These are phyloP conservation scores for Paguma larvata DNA, from an alignment of 2,797 vertebrate genomes.

Conservation along the genomic window DNA sequence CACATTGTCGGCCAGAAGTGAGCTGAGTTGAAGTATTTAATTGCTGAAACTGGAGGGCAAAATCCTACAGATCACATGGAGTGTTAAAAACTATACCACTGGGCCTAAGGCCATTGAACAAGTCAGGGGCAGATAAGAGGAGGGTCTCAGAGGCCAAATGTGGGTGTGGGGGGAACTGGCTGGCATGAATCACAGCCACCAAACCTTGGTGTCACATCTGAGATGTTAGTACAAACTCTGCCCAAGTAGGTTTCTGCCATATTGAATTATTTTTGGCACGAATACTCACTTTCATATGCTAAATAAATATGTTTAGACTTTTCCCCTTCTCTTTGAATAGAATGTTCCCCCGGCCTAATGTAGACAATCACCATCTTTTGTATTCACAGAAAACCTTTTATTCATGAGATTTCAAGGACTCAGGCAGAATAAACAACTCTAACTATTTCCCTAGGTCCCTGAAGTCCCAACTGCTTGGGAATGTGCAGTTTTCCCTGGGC, in stretches of 20 bases:
- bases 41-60: background rate
- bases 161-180: fast-evolving
- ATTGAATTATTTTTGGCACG: background rate
- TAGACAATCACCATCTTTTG: constrained; percentile 22
- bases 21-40: constrained; percentile 56
- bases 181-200: background rate
- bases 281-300: background rate
- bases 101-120: background rate
- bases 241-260: background rate
- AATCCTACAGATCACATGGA: constrained; percentile 64
- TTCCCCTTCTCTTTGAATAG: constrained; percentile 47
- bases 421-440: constrained; percentile 23
- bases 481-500: background rate
- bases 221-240: background rate
- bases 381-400: constrained; percentile 58
- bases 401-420: constrained; percentile 27
- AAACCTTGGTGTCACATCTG: background rate
- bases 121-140: background rate
- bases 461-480: background rate
- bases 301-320: constrained; percentile 18
- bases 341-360: constrained; percentile 23
- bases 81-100: constrained; percentile 43
- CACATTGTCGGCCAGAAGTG: constrained; percentile 70
- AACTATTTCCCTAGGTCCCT: background rate
- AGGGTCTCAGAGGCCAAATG: background rate